phyloP scores from a whole-genome alignment of 2,888 invertebrate species.

The Chrysodeixis includens region DNA sequence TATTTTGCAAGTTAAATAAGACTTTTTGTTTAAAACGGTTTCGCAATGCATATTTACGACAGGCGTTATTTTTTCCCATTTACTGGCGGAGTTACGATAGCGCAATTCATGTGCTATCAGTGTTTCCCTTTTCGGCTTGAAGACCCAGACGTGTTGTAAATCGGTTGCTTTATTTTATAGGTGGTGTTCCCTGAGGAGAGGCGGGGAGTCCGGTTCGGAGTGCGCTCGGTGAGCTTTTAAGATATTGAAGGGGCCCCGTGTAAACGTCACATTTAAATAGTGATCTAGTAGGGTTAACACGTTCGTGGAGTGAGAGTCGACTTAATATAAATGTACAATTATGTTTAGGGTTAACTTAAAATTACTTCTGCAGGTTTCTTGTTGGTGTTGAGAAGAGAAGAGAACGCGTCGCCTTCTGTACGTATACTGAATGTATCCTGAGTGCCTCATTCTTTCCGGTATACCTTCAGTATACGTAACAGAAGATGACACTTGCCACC shows the following conservation, averaged over 20 bases:
- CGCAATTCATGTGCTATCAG: slow-evolving; percentile 81
- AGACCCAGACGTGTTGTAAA: slow-evolving; percentile 85
- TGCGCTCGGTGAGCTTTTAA: slow-evolving; percentile 81
- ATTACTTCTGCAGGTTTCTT: slow-evolving; percentile 62
- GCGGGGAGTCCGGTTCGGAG: slow-evolving; percentile 67
- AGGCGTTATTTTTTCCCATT: slow-evolving; percentile 69
- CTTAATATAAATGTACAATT: slow-evolving; percentile 40
- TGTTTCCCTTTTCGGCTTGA: slow-evolving; percentile 82
- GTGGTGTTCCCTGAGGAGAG: slow-evolving; percentile 79
- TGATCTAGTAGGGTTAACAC: slow-evolving; percentile 57
- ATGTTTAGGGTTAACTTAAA: slow-evolving; percentile 36
- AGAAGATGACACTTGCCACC: slow-evolving; percentile 96
- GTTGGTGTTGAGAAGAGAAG: slow-evolving; percentile 77
- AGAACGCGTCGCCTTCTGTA: slow-evolving; percentile 96
- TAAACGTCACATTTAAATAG: slow-evolving; percentile 72
- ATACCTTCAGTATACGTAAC: slow-evolving; percentile 99
- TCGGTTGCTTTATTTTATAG: slow-evolving; percentile 89
- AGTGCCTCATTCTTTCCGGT: slow-evolving; percentile 98
- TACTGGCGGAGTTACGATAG: slow-evolving; percentile 69
- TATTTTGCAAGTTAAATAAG: slow-evolving; percentile 62
- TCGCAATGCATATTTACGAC: slow-evolving; percentile 73
- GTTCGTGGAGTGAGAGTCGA: slow-evolving; percentile 37
- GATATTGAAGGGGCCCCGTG: slow-evolving; percentile 78
- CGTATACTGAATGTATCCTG: slow-evolving; percentile 99
- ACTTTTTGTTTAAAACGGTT: slow-evolving; percentile 61